Percentiles rank a stretch among this genome's conserved stretches.
These are phyloP conservation scores for Shargacucullia verbasci DNA, from an alignment of 2,888 invertebrate genomes.

Conservation along the genomic window DNA sequence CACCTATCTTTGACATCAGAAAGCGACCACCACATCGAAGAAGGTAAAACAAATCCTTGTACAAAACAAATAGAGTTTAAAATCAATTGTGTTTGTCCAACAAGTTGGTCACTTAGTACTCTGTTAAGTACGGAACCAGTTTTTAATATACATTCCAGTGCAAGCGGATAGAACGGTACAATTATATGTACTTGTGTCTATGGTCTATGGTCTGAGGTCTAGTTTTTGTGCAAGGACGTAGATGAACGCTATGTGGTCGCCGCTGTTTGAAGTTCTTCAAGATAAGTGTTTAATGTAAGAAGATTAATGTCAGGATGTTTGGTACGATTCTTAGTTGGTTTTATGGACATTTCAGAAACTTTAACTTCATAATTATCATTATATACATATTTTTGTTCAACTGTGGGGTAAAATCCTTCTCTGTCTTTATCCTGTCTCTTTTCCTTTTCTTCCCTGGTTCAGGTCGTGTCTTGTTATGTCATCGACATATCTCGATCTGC, in stretches of 20 bases:
- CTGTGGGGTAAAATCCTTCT: too few species aligned
- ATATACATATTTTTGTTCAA: too few species aligned
- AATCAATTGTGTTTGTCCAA: constrained; percentile 15
- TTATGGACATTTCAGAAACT: too few species aligned
- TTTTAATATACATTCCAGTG: constrained; percentile 73
- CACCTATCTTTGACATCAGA: constrained; percentile 44
- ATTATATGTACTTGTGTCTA: constrained; percentile 48
- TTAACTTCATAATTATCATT: too few species aligned
- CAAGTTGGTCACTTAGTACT: constrained; percentile 68
- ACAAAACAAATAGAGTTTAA: constrained; percentile 13
- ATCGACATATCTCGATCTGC: too few species aligned
- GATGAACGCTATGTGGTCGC: constrained; percentile 5
- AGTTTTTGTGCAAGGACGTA: constrained; percentile 47
- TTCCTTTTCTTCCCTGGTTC: too few species aligned
- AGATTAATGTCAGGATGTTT: too few species aligned
- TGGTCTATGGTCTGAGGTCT: constrained; percentile 34
- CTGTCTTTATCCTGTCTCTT: too few species aligned
- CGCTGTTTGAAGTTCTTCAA: neutral
- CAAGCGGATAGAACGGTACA: constrained; percentile 65
- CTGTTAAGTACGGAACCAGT: constrained; percentile 75
- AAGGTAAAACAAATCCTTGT: constrained; percentile 16
- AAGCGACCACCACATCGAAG: constrained; percentile 17
- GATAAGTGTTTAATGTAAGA: too few species aligned
- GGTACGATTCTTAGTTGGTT: too few species aligned
- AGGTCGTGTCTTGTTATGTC: too few species aligned